Evolutionary conservation across 30 jellyfish, hydroid and myxozoan species (phyloP), one percentile per base, ranked within the genome.

Genomic region (Pelagia noctiluca): DNA sequence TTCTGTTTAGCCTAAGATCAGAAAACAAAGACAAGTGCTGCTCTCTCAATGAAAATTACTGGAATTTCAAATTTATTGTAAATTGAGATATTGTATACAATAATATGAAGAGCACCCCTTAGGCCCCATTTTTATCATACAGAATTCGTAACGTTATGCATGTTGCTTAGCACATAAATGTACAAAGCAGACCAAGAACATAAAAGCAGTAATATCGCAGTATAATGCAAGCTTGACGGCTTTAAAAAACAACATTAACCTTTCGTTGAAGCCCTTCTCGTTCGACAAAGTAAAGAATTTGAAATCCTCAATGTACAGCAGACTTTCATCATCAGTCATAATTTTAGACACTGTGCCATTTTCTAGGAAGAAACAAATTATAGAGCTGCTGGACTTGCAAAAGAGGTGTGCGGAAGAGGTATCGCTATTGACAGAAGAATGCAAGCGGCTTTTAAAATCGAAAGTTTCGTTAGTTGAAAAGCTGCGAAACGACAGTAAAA

Each of bases 191-290:
- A 31, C 82, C 1, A 69, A 69, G 65, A 31, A 34, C 34, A 31
- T 69, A 21, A 69, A 69, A 64, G 18, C 37, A 7, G 82, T 32
- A 22, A 11, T 69, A 35, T 11, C 82, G 31, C 34, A 36, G 57
- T 69, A 69, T 22, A 69, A 69, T 69, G 82, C 82, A 7, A 63
- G 38, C 3, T 8, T 69, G 5, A 32, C 82, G 23, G 29, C 37
- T 3, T 16, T 69, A 32, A 69, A 69, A 34, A 64, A 69, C 33
- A 30, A 69, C 31, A 35, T 69, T 69, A 4, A 12, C 0, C 8
- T 69, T n/a, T 11, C 82, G 18, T 7, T 4, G 2, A 34, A 31
- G 5, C 64, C 63, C 18, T 4, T 69, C 7, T 0, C 64, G 0
- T 69, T 69, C 33, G 22, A 12, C 8, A 64, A 31, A 1, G 63